Evolutionary conservation across 2,797 vertebrate genomes (phyloP), one percentile per base, ranked within the genome.

Genomic region (Sebastiscus tertius): DNA sequence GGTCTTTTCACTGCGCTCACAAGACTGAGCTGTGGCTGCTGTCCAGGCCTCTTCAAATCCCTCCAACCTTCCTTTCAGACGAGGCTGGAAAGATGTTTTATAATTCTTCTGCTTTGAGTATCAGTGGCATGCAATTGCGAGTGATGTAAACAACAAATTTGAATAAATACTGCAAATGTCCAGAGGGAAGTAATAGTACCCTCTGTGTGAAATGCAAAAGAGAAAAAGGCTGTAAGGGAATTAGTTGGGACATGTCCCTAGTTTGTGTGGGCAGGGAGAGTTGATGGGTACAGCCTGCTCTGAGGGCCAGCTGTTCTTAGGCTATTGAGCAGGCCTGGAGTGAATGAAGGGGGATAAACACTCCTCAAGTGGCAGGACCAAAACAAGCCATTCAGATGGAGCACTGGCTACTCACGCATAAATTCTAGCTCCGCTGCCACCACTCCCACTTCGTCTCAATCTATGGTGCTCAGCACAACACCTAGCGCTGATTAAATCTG

Each of bases 301-400:
- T 65, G 61, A 88, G 82, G 86, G 84, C 92, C 94, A 94, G 94
- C 94, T 95, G 94, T 95, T 94, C 90, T 89, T 90, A 61, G 88
- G 87, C 94, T 92, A 91, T 92, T 93, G 92, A 92, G 90, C 72
- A 68, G 84, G 80, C 86, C 87, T 83, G 86, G 72, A 89, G 88
- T 91, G 92, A 94, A 91, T 90, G 89, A 91, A 89, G 92, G 87
- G 91, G 88, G 92, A 90, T 93, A 94, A 93, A 93, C 91, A 94
- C 87, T 90, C 84, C 87, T 92, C 91, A 93, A 93, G 94, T 93
- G 91, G 89, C 90, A 89, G 91, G 71, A 92, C 92, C 93, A 94
- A 94, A 95, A 94, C 93, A 94, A 94, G 91, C 90, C 92, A 92
- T 95, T 95, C 91, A 94, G 33, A 90, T 77, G 77, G 77, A 93